Evolutionary conservation across 1,140 invertebrate genomes (phyloP), one percentile per base, ranked within the genome.

Genomic region (Brachionus asplanchnoidis): DNA sequence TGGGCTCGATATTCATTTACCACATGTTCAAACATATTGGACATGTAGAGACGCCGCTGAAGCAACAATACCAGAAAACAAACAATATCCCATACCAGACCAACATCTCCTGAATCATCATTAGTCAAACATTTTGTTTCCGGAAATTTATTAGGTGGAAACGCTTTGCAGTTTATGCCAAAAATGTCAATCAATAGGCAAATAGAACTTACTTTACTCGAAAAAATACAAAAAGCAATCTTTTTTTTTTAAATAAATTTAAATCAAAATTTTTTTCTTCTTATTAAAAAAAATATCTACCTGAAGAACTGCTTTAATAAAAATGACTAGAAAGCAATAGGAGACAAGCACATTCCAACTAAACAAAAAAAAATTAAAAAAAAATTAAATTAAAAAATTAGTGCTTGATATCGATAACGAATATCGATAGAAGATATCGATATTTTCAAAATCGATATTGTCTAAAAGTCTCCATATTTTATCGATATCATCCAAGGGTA

Each of bases 11-110:
- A 94, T 88, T 98, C 96, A 86, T 94, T 93, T 1, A 98, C 94
- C 68, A 98, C 94, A 89, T 97, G 94, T 87, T 95, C 95, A 91
- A 99, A 99, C 88, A 98, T 98, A 88, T 96, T 95, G 86, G 95
- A 97, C 85, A 94, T 93, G 89, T 98, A 99, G 20, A 99, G 92
- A 85, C 96, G 91, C 86, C 94, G 91, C 89, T 98, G 96, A 80
- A 98, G 91, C 68, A 99, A 91, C 0, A 99, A 91, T 88, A 97
- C 97, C 0, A 92, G 93, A 88, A 99, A 97, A 88, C 96, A 98
- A 11, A 98, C 91, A 0, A 95, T 95, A 88, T 99, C 97, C 95
- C 96, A 97, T 3, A 96, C 92, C 85, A 97, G 91, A 0, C 95
- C 60, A 11, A 73, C 20, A 26, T 77, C 86, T 66, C 66, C 73